These are phyloP conservation scores for Himalopsyche tibetana DNA, from an alignment of 2,888 invertebrate genomes.

Conservation along the genomic window DNA sequence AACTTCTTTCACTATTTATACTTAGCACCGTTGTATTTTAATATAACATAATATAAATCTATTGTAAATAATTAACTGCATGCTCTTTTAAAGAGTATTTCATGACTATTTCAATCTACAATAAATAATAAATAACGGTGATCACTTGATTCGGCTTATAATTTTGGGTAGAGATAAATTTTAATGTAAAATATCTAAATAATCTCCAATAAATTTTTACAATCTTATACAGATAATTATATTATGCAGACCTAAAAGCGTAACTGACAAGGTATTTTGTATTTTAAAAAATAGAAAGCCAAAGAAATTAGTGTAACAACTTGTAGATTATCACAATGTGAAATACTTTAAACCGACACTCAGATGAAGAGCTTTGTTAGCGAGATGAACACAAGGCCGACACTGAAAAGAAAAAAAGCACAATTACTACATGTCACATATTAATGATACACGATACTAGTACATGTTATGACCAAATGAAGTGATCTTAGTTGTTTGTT, in stretches of 20 bases:
- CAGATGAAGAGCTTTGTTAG: conserved; percentile 25
- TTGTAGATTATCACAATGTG: conserved; percentile 32
- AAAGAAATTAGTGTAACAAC: not conserved
- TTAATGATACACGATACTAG: not conserved
- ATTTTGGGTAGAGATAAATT: not conserved
- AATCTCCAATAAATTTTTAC: not conserved
- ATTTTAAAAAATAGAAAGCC: conserved; percentile 24
- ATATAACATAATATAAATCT: not conserved
- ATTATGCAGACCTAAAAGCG: conserved; percentile 1
- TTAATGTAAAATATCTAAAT: not conserved
- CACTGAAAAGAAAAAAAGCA: conserved; percentile 33
- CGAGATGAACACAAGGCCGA: conserved; percentile 26
- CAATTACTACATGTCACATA: not conserved
- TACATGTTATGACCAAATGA: no score
- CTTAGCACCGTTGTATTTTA: conserved; percentile 1
- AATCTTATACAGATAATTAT: not conserved
- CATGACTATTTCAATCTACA: no score
- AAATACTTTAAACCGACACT: not conserved
- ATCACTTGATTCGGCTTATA: no score
- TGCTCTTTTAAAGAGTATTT: not conserved
- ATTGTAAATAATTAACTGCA: conserved; percentile 28
- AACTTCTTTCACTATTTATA: not conserved
- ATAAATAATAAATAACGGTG: no score
- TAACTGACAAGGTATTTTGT: not conserved
- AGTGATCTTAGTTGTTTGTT: no score